phyloP scores from a whole-genome alignment of 2,888 invertebrate species.

The Pyrrhia umbra region DNA sequence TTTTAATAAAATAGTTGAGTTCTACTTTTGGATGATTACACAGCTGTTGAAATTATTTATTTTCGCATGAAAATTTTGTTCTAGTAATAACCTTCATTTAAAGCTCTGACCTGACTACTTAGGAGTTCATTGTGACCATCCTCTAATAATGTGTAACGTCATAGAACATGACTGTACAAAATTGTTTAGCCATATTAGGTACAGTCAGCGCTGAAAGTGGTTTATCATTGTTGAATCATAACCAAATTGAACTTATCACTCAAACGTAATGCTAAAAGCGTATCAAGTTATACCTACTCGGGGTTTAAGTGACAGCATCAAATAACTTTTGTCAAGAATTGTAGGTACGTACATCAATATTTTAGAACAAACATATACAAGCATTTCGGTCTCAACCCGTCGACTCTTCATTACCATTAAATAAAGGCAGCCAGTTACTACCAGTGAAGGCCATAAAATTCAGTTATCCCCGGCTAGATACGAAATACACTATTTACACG shows the following conservation, averaged over 20 bases:
- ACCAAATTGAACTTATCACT: neutral
- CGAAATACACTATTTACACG: conserved; percentile 54
- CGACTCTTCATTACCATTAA: conserved; percentile 29
- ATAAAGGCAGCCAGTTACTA: conserved; percentile 42
- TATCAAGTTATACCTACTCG: neutral
- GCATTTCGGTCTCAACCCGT: neutral
- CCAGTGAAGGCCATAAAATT: conserved; percentile 50
- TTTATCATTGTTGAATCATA: neutral
- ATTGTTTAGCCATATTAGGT: too few relatives aligned
- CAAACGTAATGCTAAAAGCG: neutral
- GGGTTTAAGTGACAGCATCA: neutral
- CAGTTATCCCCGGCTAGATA: conserved; percentile 51
- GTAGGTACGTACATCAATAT: neutral
- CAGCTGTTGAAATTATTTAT: neutral
- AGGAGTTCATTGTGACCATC: neutral
- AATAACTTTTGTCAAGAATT: neutral
- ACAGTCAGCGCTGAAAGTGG: too few relatives aligned
- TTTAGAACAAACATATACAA: conserved; percentile 17
- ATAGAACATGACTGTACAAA: neutral
- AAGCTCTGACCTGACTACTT: too few relatives aligned
- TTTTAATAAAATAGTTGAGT: conserved; percentile 11
- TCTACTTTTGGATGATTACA: conserved; percentile 2
- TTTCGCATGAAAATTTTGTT: neutral
- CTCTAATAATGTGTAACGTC: neutral
- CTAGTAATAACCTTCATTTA: neutral